phyloP scores from a whole-genome alignment of 2,888 invertebrate species.

The Ceriagrion tenellum region DNA sequence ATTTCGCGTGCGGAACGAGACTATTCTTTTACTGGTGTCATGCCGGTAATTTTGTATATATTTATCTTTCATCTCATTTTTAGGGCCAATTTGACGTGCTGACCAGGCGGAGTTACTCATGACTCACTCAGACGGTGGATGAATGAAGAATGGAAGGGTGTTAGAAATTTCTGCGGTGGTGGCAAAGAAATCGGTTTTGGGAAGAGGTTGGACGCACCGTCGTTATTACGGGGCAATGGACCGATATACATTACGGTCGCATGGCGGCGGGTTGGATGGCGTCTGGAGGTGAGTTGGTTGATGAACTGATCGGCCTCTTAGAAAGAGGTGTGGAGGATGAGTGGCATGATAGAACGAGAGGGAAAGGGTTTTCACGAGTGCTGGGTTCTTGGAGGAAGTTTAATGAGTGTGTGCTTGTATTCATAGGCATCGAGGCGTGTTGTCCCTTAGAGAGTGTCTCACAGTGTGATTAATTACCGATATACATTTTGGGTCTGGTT shows the following conservation, averaged over 20 bases:
- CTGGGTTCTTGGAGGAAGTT: not conserved
- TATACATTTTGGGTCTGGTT: not conserved
- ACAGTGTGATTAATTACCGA: not conserved
- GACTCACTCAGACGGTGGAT: too few relatives aligned
- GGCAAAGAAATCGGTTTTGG: too few relatives aligned
- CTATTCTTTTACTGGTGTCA: too few relatives aligned
- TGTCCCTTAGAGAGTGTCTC: not conserved
- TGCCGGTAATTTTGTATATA: too few relatives aligned
- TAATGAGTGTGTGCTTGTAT: not conserved
- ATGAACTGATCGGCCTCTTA: not conserved
- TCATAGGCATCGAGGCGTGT: not conserved
- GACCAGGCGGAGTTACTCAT: too few relatives aligned
- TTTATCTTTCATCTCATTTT: too few relatives aligned
- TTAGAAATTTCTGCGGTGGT: too few relatives aligned
- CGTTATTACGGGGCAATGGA: conserved; percentile 61
- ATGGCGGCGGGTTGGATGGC: not conserved
- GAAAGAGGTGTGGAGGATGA: not conserved
- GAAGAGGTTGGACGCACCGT: conserved; percentile 21
- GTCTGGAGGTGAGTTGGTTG: not conserved
- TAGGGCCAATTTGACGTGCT: too few relatives aligned
- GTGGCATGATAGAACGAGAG: not conserved
- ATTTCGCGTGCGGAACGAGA: too few relatives aligned
- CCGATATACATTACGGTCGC: conserved; percentile 26
- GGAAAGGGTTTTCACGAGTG: not conserved
- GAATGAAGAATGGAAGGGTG: too few relatives aligned